Base-by-base conservation (phyloP, 2,888 invertebrate genomes). In the Drosophila rubida region DNA sequence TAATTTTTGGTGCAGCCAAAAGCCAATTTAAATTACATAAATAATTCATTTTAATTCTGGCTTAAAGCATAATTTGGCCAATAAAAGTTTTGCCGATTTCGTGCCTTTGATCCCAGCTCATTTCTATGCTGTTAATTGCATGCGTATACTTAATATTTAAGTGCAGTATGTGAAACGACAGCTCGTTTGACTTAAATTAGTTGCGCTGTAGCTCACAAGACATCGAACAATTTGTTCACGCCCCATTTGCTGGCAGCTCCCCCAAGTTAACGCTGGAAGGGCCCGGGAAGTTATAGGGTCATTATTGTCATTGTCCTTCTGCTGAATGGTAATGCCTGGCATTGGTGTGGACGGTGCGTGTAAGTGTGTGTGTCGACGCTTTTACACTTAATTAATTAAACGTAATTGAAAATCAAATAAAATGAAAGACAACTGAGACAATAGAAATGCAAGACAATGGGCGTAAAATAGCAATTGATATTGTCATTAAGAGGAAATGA, bases 321-420 rank as follows among this genome's bases (percentile, higher is more conserved):
- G 30, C 19, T 37, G 13, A 16, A 45, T 14, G 23, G 23, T 30
- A 14, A n/a, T 50, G 19, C 14, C 14, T 37, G 25, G 16, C 25
- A 35, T 32, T 30, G 51, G 22, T 19, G 13, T 27, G 44, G 13
- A 14, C 35, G 23, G 39, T 37, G 45, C 9, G 37, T 30, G 39
- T 41, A 22, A 30, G 41, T 23, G 35, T 30, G 42, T 61, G 46
- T 55, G 51, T 57, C 54, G 54, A 62, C 66, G 88, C 82, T 75
- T 85, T 83, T 79, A 82, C 88, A 83, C 86, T 87, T 86, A 83
- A 83, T 83, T 83, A 83, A 83, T 87, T 87, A 85, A 85, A 69
- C 70, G 72, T 84, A 82, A 82, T 87, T 84, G 87, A 87, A 82
- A 84, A 87, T 84, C 82, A 87, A 83, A 85, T 77, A 72, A 79